Percentiles rank a stretch among this genome's conserved stretches.
Conservation (phyloP, 2,113 vertebrate species). For the Antechinus flavipes region DNA sequence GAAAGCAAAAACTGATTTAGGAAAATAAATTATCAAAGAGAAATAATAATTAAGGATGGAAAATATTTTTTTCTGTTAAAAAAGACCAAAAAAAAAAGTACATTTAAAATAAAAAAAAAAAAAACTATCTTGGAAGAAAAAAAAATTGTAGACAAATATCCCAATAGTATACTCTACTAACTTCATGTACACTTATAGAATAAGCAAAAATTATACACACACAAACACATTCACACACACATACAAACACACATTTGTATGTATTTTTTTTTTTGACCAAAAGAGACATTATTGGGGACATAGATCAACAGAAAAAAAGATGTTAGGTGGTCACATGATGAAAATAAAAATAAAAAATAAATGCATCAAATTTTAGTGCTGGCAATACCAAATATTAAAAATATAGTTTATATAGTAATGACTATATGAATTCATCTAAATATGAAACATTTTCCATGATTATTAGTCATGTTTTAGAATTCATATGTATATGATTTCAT, state of each 20-base stretch:
- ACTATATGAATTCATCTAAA: neutral
- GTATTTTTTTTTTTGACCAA: neutral
- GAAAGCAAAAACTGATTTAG: neutral
- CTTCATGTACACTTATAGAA: neutral
- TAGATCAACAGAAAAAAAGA: neutral
- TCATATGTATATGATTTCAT: neutral
- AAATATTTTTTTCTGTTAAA: neutral
- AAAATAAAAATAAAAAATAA: neutral
- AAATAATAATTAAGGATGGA: neutral
- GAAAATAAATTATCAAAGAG: neutral
- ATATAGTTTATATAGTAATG: fast-evolving
- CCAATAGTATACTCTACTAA: neutral
- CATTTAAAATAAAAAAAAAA: neutral
- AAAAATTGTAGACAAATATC: neutral
- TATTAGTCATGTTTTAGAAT: neutral
- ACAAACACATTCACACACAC: too few species aligned
- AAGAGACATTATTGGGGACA: neutral
- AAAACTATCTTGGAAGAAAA: neutral
- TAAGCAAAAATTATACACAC: neutral
- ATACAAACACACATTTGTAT: too few species aligned
- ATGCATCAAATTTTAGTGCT: neutral
- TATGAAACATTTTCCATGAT: neutral
- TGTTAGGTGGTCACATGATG: neutral
- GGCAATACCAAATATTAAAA: neutral
- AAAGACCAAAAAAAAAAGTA: neutral